Conservation (phyloP, 2,888 invertebrate genomes). For the Scaptomyza cyrtandrae region DNA sequence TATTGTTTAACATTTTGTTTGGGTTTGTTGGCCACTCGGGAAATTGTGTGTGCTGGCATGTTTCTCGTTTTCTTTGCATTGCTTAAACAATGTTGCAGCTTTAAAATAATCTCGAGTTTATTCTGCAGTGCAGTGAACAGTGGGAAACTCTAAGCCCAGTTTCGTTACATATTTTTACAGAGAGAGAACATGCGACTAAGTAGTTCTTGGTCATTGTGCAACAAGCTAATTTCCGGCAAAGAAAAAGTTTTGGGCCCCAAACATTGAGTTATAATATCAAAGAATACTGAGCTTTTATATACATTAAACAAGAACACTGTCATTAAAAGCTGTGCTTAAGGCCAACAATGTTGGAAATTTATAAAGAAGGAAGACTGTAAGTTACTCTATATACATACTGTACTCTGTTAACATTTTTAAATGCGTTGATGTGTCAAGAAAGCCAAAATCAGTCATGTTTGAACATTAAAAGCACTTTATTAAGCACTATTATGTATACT, state of each 20-base stretch:
- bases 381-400: background rate
- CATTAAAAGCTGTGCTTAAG: conserved; percentile 43
- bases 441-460: background rate
- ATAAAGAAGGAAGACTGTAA: no score
- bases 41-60: conserved; percentile 17
- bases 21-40: conserved; percentile 33
- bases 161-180: background rate
- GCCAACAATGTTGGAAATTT: background rate
- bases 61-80: conserved; percentile 34
- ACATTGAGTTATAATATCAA: conserved; percentile 28
- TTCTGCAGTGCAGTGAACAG: background rate
- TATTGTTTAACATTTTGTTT: conserved; percentile 43
- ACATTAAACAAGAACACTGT: conserved; percentile 5
- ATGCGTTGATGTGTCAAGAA: no score
- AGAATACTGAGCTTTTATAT: conserved; percentile 16
- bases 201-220: conserved; percentile 43
- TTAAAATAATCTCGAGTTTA: conserved; percentile 44
- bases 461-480: background rate
- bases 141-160: background rate
- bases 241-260: conserved; percentile 37
- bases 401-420: no score
- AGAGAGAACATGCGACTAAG: conserved; percentile 24
- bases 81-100: conserved; percentile 33
- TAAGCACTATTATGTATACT: background rate
- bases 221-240: conserved; percentile 54